Evolutionary conservation across 2,113 vertebrate genomes (phyloP), one percentile per base, ranked within the genome.

Genomic region (Silurus asotus): DNA sequence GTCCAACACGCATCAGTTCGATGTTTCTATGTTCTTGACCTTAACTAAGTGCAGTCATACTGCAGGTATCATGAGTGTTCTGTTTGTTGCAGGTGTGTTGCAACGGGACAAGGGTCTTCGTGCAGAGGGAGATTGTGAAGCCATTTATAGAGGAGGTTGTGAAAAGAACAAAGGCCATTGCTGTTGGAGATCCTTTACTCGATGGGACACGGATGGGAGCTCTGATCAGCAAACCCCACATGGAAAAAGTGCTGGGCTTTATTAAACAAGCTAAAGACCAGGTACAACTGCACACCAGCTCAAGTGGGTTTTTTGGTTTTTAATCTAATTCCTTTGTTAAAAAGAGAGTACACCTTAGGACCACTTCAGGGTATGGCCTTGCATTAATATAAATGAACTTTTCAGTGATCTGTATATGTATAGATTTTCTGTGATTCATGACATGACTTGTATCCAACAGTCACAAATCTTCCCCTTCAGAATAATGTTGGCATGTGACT

Each of bases 41-140:
- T 45, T 11, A 25, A 75, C 14, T 75, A 11, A 76, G 49, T 76
- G 25, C 14, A 79, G 53, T 67, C 5, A 75, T 19, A 23, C 51
- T 56, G n/a, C n/a, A 56, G 11, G 19, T 83, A 8, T 20, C 7
- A 10, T 78, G 37, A 25, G 8, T 83, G 20, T 65, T 62, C 4
- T 56, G 58, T 5, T 45, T 79, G 13, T 13, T 48, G 9, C 25
- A 99, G 98, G 98, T 99, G 13, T 99, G 98, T 91, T 97, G 97
- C 90, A 99, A 99, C 0, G 98, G 97, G 23, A 99, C 98, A 0
- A 94, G 98, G 6, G 97, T 99, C 11, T 99, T 95, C 85, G 98
- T 99, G 58, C 97, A 99, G 85, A 95, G 91, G 76, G 95, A 96
- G 37, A 96, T 98, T 79, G 72, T 98, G 92, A 94, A 96, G 6